Conservation (phyloP, 2,797 vertebrate genomes). For the Microchirus variegatus region DNA sequence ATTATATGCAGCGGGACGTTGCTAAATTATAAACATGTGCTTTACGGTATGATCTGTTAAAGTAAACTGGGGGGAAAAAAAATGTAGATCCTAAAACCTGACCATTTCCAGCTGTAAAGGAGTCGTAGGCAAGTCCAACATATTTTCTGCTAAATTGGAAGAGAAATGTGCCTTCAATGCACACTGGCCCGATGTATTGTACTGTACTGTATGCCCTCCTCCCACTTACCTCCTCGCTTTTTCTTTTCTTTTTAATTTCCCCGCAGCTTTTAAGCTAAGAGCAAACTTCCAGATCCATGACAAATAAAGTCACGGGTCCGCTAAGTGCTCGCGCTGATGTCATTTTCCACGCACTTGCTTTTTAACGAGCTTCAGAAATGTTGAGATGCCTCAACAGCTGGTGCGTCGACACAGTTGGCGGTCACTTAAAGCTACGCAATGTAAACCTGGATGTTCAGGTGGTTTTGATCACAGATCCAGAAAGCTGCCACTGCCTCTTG, state of each 20-base stretch:
- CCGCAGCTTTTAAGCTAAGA: slow-evolving; percentile 61
- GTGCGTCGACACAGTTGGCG: slow-evolving; percentile 51
- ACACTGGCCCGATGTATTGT: slow-evolving; percentile 36
- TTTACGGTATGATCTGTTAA: slow-evolving; percentile 81
- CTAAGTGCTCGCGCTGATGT: slow-evolving; percentile 64
- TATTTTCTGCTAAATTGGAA: slow-evolving; percentile 82
- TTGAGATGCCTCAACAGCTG: slow-evolving; percentile 43
- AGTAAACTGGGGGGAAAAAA: slow-evolving; percentile 73
- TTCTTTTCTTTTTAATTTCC: slow-evolving; percentile 54
- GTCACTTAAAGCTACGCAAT: slow-evolving; percentile 21
- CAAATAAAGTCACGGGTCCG: slow-evolving; percentile 68
- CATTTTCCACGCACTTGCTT: slow-evolving; percentile 66
- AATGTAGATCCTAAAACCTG: slow-evolving; percentile 75
- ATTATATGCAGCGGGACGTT: slow-evolving; percentile 78
- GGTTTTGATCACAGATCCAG: slow-evolving; percentile 59
- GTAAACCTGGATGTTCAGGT: slow-evolving; percentile 37
- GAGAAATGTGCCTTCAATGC: slow-evolving; percentile 73
- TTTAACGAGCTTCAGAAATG: slow-evolving; percentile 64
- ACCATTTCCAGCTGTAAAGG: slow-evolving; percentile 81
- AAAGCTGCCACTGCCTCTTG: slow-evolving; percentile 39
- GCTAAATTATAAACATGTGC: slow-evolving; percentile 84
- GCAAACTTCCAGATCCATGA: slow-evolving; percentile 72
- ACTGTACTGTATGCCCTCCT: slow-evolving; percentile 6
- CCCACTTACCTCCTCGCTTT: slow-evolving; percentile 45
- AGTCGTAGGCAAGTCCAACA: slow-evolving; percentile 72